Percentiles rank a stretch among this genome's conserved stretches.
These are phyloP conservation scores for Acanthurus lineatus DNA, from an alignment of 2,797 vertebrate species.

Conservation along the genomic window DNA sequence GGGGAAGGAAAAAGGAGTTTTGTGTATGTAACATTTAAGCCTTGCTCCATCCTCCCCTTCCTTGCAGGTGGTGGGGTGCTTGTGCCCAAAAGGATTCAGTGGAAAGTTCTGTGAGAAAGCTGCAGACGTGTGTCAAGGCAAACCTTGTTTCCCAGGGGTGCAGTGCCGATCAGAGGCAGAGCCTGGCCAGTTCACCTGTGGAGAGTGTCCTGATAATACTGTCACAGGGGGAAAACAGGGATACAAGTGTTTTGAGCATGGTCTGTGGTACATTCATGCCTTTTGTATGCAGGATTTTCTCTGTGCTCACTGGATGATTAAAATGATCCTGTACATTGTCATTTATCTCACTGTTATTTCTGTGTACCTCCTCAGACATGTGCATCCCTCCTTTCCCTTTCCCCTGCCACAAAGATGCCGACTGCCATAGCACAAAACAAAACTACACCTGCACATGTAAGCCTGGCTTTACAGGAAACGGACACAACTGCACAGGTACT, in stretches of 20 bases:
- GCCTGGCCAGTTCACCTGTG: slow-evolving; percentile 80
- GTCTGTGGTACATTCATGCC: slow-evolving; percentile 63
- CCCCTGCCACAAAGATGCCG: slow-evolving; percentile 86
- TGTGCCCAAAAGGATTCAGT: slow-evolving; percentile 83
- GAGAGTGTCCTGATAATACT: slow-evolving; percentile 80
- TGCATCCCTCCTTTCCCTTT: slow-evolving; percentile 85
- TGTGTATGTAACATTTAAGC: no score
- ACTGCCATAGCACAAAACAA: slow-evolving; percentile 81
- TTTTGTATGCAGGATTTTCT: not conserved
- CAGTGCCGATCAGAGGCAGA: slow-evolving; percentile 68
- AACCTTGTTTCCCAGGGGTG: slow-evolving; percentile 86
- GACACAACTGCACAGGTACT: slow-evolving; percentile 86
- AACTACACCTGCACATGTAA: slow-evolving; percentile 86
- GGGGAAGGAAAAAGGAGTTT: no score
- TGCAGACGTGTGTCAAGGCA: slow-evolving; percentile 80
- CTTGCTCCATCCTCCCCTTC: not conserved
- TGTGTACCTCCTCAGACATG: slow-evolving; percentile 77
- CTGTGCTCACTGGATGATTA: not conserved
- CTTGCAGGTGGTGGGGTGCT: slow-evolving; percentile 85
- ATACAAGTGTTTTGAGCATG: slow-evolving; percentile 89
- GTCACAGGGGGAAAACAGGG: slow-evolving; percentile 77
- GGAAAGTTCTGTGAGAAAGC: slow-evolving; percentile 83
- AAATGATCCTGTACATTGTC: no score
- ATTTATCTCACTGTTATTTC: not conserved
- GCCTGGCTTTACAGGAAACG: slow-evolving; percentile 83